Conservation (phyloP, 2,888 invertebrate genomes). For the Lysandra coridon region DNA sequence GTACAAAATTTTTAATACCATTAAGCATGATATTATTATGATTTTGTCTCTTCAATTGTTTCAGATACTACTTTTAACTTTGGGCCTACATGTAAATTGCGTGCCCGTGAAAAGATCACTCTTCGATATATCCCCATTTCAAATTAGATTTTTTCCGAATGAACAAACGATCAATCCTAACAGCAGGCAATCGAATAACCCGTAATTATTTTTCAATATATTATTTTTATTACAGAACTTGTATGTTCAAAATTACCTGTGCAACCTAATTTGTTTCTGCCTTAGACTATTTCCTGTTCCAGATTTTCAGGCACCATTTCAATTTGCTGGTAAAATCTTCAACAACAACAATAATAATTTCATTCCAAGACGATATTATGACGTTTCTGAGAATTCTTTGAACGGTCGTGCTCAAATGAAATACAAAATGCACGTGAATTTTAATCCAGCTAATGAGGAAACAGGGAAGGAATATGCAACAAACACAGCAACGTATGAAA, state of each 20-base stretch:
- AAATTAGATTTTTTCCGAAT: background rate
- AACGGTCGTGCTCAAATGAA: background rate
- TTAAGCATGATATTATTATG: background rate
- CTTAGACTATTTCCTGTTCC: constrained; percentile 14
- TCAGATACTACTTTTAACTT: background rate
- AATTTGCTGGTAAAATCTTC: background rate
- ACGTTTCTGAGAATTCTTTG: background rate
- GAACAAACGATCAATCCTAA: background rate
- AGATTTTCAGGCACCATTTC: constrained; percentile 12
- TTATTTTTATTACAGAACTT: background rate
- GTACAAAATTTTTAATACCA: background rate
- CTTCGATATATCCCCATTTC: background rate
- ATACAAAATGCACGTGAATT: background rate
- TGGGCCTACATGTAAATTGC: background rate
- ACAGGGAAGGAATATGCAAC: background rate
- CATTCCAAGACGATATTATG: background rate
- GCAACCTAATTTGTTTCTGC: background rate
- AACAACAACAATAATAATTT: background rate
- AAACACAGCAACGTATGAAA: background rate
- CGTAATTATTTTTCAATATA: constrained; percentile 3
- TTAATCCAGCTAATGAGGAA: background rate
- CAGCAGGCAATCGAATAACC: background rate
- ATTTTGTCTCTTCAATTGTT: background rate
- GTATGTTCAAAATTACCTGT: background rate
- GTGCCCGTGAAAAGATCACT: constrained; percentile 11